Percentiles rank a stretch among this genome's conserved stretches.
Conservation (phyloP, 2,113 vertebrate species). For the Eptesicus fuscus region DNA sequence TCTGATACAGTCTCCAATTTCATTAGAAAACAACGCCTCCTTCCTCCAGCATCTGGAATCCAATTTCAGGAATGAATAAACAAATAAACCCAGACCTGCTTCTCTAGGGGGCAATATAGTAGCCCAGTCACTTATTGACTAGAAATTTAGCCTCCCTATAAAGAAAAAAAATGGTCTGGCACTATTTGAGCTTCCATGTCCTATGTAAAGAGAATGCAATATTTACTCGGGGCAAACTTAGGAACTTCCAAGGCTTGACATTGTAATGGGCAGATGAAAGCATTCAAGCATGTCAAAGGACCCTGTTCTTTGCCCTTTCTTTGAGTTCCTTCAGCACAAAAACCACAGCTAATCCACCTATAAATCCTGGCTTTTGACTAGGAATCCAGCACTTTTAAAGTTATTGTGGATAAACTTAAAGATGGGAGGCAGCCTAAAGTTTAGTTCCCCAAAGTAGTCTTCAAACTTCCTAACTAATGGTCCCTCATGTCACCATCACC, state of each 20-base stretch:
- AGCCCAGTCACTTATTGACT: neutral
- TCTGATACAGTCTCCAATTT: constrained; percentile 37
- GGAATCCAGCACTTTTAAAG: neutral
- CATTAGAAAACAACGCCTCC: constrained; percentile 4
- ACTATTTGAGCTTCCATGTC: neutral
- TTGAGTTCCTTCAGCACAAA: neutral
- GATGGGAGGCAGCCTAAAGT: neutral
- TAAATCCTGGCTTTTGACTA: neutral
- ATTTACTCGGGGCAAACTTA: neutral
- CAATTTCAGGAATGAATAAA: constrained; percentile 49
- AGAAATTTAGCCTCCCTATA: neutral
- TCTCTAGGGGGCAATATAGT: neutral
- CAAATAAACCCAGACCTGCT: neutral
- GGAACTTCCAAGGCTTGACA: neutral
- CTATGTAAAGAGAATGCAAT: neutral
- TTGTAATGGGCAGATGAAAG: neutral
- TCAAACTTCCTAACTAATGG: neutral
- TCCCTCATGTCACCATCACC: neutral
- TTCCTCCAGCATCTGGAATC: constrained; percentile 29
- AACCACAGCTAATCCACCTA: neutral
- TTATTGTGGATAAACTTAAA: neutral
- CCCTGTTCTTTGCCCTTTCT: neutral
- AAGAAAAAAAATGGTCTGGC: neutral
- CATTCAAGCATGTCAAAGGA: neutral
- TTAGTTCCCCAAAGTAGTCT: neutral